These are phyloP conservation scores for Rhea americana DNA, from an alignment of 2,113 vertebrate genomes.

Conservation along the genomic window DNA sequence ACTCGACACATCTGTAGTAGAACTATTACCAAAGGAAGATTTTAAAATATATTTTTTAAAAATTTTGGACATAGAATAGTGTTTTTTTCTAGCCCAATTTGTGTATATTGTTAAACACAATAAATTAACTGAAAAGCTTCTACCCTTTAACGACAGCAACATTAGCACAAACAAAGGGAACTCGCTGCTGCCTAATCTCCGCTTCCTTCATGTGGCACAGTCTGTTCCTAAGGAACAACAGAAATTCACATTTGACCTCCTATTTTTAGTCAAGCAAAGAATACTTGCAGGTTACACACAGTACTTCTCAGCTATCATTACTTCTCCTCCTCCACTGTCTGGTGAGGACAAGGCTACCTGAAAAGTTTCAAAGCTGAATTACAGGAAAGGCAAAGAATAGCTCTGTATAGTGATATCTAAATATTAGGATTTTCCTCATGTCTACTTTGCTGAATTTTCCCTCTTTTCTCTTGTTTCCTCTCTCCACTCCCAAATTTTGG, in stretches of 20 bases:
- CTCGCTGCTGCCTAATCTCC: background rate
- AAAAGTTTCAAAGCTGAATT: background rate
- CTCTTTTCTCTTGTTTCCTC: background rate
- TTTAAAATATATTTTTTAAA: background rate
- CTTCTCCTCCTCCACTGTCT: background rate
- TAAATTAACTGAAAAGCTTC: background rate
- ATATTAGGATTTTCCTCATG: background rate
- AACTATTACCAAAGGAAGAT: background rate
- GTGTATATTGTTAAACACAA: background rate
- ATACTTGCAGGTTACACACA: background rate
- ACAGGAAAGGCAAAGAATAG: background rate
- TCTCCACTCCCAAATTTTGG: background rate
- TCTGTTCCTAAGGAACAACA: background rate
- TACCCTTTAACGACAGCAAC: background rate
- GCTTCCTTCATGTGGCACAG: background rate
- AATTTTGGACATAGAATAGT: background rate
- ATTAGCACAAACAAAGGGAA: background rate
- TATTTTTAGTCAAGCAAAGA: background rate
- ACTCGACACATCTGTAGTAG: fast-evolving
- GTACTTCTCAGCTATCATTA: background rate
- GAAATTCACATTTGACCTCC: background rate
- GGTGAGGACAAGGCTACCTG: background rate
- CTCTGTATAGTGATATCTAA: too few relatives aligned
- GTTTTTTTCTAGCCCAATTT: background rate
- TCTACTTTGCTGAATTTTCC: background rate